Conservation (phyloP, 2,113 vertebrate species). For the Tetrao urogallus region DNA sequence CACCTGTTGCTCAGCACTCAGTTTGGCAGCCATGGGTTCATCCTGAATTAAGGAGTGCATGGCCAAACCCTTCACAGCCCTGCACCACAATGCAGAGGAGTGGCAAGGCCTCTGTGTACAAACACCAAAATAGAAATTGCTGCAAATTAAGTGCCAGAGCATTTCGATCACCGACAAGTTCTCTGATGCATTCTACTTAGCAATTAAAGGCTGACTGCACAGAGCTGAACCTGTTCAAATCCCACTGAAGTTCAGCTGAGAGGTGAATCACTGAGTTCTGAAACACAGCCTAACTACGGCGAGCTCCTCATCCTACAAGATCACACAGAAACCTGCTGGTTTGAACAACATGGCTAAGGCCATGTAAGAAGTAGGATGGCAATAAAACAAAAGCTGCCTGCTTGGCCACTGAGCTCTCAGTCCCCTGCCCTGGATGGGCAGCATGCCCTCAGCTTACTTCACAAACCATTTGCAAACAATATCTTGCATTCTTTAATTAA, state of each 20-base stretch:
- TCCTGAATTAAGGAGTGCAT: neutral
- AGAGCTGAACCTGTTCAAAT: neutral
- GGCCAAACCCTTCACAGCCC: neutral
- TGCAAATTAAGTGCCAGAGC: neutral
- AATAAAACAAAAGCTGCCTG: neutral
- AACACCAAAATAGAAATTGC: neutral
- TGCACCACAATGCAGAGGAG: neutral
- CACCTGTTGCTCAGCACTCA: neutral
- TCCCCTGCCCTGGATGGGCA: neutral
- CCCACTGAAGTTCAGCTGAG: neutral
- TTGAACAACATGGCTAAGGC: neutral
- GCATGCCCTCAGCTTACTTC: neutral
- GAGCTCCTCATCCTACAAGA: neutral
- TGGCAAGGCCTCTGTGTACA: neutral
- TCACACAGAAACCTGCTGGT: rapidly evolving
- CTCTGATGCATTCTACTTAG: neutral
- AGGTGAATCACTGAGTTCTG: neutral
- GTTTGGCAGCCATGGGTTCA: neutral
- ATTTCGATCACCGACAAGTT: neutral
- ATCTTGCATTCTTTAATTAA: neutral
- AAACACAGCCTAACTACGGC: neutral
- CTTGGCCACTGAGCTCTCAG: neutral
- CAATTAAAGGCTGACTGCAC: neutral
- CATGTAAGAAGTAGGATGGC: neutral
- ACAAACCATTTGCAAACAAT: neutral